phyloP scores from a whole-genome alignment of 2,797 vertebrate genomes.

The Pseudocheirus occidentalis region DNA sequence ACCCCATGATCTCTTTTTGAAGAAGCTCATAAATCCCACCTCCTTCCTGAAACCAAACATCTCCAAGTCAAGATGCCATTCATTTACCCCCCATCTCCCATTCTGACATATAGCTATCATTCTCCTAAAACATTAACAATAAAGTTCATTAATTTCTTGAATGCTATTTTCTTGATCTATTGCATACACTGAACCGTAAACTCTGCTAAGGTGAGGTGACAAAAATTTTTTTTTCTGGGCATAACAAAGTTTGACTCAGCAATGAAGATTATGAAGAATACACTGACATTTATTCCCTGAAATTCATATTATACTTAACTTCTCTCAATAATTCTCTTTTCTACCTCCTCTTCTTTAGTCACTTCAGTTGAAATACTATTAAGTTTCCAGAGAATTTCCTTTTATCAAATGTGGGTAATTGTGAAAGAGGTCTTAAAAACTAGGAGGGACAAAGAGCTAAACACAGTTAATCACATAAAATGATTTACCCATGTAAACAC shows the following conservation, averaged over 20 bases:
- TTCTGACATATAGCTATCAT: conserved; percentile 2
- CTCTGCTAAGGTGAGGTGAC: background rate
- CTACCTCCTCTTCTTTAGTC: background rate
- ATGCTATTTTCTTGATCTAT: conserved; percentile 19
- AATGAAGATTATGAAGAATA: background rate
- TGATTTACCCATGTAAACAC: conserved; percentile 46
- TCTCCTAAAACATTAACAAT: conserved; percentile 4
- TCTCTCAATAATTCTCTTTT: background rate
- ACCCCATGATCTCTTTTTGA: background rate
- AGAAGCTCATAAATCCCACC: background rate
- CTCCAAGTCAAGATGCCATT: background rate
- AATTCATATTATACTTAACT: background rate
- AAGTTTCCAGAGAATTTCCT: background rate
- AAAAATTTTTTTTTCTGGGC: background rate
- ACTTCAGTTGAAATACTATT: background rate
- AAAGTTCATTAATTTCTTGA: conserved; percentile 28
- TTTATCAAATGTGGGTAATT: conserved; percentile 4
- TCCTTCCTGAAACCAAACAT: background rate
- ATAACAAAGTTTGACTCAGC: background rate
- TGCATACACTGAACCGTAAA: conserved; percentile 25
- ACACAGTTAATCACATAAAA: conserved; percentile 27
- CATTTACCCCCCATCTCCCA: background rate
- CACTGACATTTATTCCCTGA: background rate
- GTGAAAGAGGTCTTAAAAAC: conserved; percentile 29
- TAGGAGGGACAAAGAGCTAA: conserved; percentile 30